Evolutionary conservation across 2,113 vertebrate genomes (phyloP).

Genomic region (Quiscalus mexicanus): DNA sequence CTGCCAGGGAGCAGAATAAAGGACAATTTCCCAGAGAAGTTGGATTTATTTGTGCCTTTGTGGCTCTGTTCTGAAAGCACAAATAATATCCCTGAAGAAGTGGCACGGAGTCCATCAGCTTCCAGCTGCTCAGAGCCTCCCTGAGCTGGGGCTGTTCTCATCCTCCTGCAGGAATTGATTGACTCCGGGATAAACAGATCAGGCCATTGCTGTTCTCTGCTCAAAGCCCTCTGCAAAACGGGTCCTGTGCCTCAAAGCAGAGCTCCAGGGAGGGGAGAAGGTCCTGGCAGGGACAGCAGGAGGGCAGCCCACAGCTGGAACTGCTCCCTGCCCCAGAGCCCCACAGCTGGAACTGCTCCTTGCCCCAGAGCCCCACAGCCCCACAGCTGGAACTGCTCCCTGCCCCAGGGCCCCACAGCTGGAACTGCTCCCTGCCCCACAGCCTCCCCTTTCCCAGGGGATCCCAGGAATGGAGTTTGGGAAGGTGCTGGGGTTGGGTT

Average conservation of each 20-base stretch:
- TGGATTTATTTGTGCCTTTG: not conserved
- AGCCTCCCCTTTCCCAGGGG: no score
- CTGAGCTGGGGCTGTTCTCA: not conserved
- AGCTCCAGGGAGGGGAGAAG: not conserved
- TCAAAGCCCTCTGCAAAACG: not conserved
- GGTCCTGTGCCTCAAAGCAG: not conserved
- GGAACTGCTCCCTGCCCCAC: not conserved
- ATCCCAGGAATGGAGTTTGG: not conserved
- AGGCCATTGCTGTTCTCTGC: not conserved
- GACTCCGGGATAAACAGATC: not conserved
- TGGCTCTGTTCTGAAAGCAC: not conserved
- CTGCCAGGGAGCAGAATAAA: not conserved
- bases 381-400: no score
- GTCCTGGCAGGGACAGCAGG: not conserved
- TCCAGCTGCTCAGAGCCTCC: not conserved
- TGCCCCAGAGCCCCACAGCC: no score
- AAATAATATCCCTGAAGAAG: not conserved
- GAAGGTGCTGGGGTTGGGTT: no score
- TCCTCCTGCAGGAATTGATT: not conserved
- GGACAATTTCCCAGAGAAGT: not conserved
- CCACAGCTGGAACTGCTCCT: no score
- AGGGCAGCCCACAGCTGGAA: not conserved
- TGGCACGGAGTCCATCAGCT: not conserved
- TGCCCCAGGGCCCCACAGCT: no score
- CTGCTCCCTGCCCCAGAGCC: not conserved